Evolutionary conservation across 2,888 invertebrate genomes (phyloP).

Genomic region (Cephus runcator): DNA sequence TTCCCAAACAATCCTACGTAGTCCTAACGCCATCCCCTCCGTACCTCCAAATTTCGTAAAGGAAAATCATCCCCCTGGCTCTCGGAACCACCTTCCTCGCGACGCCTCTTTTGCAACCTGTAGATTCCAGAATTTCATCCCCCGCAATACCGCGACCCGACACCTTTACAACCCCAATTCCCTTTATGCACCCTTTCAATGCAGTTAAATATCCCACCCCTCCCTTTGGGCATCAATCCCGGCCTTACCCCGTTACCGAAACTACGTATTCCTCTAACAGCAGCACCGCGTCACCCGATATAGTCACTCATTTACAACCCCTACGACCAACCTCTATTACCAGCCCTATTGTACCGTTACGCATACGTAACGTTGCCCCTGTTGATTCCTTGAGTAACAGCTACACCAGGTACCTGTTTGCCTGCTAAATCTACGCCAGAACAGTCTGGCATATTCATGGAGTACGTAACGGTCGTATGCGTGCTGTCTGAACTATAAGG

Average conservation of each 20-base stretch:
- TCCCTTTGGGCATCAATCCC: neutral
- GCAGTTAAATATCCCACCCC: neutral
- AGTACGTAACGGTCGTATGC: neutral
- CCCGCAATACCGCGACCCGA: neutral
- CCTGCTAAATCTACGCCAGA: neutral
- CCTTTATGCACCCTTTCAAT: neutral
- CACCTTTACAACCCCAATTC: neutral
- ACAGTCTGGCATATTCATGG: neutral
- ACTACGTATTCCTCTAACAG: neutral
- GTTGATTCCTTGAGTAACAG: neutral
- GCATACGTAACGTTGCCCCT: neutral
- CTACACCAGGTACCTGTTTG: neutral
- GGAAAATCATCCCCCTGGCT: neutral
- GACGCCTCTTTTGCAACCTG: neutral
- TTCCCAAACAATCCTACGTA: neutral
- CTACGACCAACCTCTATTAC: neutral
- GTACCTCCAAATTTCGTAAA: neutral
- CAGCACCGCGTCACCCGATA: neutral
- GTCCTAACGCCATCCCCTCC: neutral
- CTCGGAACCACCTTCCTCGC: neutral
- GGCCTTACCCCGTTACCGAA: neutral
- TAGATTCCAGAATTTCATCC: neutral
- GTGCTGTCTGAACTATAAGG: neutral
- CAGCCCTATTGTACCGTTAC: neutral
- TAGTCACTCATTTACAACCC: neutral